A percentile compares a stretch with the other conserved stretches of the same genome.
phyloP scores from a whole-genome alignment of 2,797 vertebrate genomes.

The Ctenopoma multispine region DNA sequence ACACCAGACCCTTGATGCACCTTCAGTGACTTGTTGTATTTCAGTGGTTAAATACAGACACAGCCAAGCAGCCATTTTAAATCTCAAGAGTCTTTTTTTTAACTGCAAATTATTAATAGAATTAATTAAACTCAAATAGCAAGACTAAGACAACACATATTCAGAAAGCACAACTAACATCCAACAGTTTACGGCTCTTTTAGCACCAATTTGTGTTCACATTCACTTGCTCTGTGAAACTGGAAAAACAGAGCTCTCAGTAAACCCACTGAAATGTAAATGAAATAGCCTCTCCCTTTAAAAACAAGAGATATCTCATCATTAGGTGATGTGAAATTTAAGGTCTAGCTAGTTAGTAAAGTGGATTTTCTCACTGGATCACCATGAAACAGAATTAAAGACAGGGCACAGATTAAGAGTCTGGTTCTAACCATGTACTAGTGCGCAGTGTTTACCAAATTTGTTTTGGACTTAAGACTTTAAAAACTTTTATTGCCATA shows the following conservation, averaged over 20 bases:
- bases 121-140: not conserved
- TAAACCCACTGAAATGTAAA: conserved; percentile 31
- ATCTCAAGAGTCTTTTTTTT: not conserved
- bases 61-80: not conserved
- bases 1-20: conserved; percentile 18
- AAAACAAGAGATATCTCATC: conserved; percentile 24
- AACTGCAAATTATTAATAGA: not conserved
- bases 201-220: conserved; percentile 6
- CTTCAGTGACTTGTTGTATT: conserved; percentile 3
- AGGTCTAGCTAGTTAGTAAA: conserved; percentile 22
- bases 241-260: conserved; percentile 11
- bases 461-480: no score
- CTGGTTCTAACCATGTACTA: not conserved
- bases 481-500: no score
- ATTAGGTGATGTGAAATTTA: conserved; percentile 47
- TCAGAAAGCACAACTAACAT: conserved; percentile 5
- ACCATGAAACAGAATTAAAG: conserved; percentile 33
- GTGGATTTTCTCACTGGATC: conserved; percentile 25
- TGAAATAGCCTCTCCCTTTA: conserved; percentile 13
- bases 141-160: not conserved
- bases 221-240: not conserved
- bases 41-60: conserved; percentile 15
- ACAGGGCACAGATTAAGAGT: conserved; percentile 6
- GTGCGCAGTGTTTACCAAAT: not conserved
- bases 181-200: conserved; percentile 4